phyloP scores from a whole-genome alignment of 1,140 invertebrate genomes.

The Bacillus rossius region DNA sequence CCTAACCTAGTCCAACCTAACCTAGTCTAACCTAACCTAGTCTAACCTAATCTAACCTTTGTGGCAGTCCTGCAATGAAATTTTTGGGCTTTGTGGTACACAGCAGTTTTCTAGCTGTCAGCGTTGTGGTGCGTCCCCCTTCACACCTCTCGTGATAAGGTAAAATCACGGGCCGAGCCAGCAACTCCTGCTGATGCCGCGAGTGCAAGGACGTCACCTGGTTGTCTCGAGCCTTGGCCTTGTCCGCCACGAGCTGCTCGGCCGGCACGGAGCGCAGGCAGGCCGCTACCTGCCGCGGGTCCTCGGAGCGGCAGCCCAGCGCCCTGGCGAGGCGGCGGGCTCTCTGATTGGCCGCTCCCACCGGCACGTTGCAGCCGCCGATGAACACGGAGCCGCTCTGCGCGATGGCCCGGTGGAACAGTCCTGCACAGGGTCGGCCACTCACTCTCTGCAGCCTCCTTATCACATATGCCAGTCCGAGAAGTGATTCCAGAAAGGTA shows the following conservation, averaged over 20 bases:
- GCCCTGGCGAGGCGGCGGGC: slow-evolving; percentile 39
- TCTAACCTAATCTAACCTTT: too few species aligned
- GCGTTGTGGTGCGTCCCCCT: too few species aligned
- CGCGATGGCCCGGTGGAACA: slow-evolving; percentile 56
- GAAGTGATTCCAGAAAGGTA: too few species aligned
- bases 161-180: not conserved
- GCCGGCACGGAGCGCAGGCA: slow-evolving; percentile 43
- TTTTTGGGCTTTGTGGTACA: too few species aligned
- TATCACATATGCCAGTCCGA: too few species aligned
- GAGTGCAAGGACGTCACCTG: too few species aligned
- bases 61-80: too few species aligned
- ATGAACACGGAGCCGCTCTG: slow-evolving; percentile 60
- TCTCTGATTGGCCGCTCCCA: slow-evolving; percentile 30
- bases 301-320: slow-evolving; percentile 41
- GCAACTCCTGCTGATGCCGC: not conserved
- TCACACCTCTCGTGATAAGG: not conserved
- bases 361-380: slow-evolving; percentile 51
- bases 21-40: not conserved
- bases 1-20: not conserved
- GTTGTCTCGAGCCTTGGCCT: too few species aligned
- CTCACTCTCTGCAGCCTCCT: too few species aligned
- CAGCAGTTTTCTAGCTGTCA: too few species aligned
- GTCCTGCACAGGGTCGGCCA: slow-evolving; percentile 32
- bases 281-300: slow-evolving; percentile 39
- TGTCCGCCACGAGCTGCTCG: slow-evolving; percentile 33